Evolutionary conservation across 1,140 invertebrate genomes (phyloP).

Genomic region (Heterodera carotae): DNA sequence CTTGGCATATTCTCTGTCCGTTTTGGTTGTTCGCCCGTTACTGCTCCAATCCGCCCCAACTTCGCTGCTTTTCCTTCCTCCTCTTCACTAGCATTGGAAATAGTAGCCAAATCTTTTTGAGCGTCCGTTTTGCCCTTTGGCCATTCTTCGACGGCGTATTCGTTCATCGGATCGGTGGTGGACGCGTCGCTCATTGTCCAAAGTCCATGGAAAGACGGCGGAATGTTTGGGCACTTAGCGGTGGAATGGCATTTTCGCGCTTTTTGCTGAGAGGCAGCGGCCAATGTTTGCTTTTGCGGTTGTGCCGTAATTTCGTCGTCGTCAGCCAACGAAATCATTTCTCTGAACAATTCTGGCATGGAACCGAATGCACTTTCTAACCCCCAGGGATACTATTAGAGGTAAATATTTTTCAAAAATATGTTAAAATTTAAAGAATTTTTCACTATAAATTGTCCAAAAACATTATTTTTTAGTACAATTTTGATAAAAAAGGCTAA

Average conservation of each 20-base stretch:
- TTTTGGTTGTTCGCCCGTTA: not conserved
- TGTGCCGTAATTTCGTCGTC: not conserved
- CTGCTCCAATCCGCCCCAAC: not conserved
- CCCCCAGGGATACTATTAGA: too few species aligned
- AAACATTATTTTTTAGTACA: too few species aligned
- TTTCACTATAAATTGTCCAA: too few species aligned
- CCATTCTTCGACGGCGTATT: constrained; percentile 5
- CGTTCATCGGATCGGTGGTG: constrained; percentile 10
- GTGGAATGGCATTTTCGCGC: constrained; percentile 6
- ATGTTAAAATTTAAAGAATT: too few species aligned
- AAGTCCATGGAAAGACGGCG: not conserved
- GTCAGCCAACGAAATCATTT: not conserved
- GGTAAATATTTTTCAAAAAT: too few species aligned
- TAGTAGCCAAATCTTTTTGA: not conserved
- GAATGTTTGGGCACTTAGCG: not conserved
- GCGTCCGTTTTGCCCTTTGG: not conserved
- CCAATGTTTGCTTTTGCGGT: not conserved
- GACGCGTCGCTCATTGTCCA: constrained; percentile 4
- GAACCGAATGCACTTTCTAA: too few species aligned
- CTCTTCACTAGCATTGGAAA: not conserved
- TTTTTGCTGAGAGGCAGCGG: not conserved
- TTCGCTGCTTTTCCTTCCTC: not conserved
- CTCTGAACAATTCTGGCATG: too few species aligned
- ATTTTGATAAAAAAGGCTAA: too few species aligned
- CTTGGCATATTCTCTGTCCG: not conserved